Percentiles rank a stretch among this genome's conserved stretches.
Conservation (phyloP, 92 coral and sea anemone species). For the Porites lobata region DNA sequence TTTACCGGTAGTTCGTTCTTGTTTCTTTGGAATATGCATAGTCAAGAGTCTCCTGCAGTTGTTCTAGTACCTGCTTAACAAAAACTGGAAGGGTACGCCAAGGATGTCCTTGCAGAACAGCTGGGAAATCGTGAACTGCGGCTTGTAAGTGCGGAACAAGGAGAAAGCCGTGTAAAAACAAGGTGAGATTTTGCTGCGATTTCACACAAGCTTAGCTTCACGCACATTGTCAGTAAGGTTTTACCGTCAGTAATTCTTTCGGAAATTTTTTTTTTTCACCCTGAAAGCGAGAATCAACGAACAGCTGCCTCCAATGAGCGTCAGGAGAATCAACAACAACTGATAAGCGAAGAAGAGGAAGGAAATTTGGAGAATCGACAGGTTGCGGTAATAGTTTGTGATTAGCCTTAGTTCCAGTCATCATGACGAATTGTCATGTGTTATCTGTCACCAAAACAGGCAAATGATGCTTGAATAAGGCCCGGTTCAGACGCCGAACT, state of each 20-base stretch:
- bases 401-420: background rate
- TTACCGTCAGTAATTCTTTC: background rate
- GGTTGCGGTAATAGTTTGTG: slow-evolving; percentile 14
- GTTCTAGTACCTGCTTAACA: slow-evolving; percentile 15
- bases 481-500: no score
- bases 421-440: background rate
- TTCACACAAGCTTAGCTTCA: no score
- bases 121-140: slow-evolving; percentile 7
- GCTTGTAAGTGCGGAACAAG: slow-evolving; percentile 11
- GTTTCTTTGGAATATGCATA: slow-evolving; percentile 1
- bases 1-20: background rate
- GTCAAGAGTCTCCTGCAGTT: slow-evolving; percentile 8
- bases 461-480: background rate
- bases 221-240: background rate
- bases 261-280: background rate
- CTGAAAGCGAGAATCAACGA: slow-evolving; percentile 14
- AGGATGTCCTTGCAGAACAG: slow-evolving; percentile 28
- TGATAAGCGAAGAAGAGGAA: slow-evolving; percentile 26
- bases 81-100: slow-evolving; percentile 12
- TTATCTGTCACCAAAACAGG: background rate
- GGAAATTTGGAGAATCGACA: slow-evolving; percentile 19
- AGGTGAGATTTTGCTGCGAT: background rate
- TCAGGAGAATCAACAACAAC: slow-evolving; percentile 2
- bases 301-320: slow-evolving; percentile 19
- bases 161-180: slow-evolving; percentile 27